Evolutionary conservation across 2,888 invertebrate genomes (phyloP).

Genomic region (Archips xylosteana): DNA sequence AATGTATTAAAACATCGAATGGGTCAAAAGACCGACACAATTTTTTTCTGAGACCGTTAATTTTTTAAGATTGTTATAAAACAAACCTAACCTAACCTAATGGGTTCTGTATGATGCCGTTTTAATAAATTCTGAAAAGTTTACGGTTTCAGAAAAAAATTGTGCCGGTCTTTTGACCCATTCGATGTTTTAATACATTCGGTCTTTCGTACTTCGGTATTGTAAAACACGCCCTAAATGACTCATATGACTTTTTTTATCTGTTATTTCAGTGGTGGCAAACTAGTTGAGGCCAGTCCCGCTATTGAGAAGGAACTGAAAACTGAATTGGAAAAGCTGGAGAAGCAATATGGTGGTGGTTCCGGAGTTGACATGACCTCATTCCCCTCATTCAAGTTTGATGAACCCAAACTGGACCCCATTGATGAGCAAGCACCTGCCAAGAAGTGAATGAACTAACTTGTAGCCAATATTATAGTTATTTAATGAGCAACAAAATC

Average conservation of each 20-base stretch:
- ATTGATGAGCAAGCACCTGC: constrained; percentile 78
- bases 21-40: too few species aligned
- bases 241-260: neutral
- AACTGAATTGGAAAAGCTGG: constrained; percentile 92
- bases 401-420: constrained; percentile 89
- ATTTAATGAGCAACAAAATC: constrained; percentile 32
- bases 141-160: too few species aligned
- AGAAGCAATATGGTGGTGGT: constrained; percentile 91
- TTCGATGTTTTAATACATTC: too few species aligned
- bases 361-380: constrained; percentile 93
- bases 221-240: too few species aligned
- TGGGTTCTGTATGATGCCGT: too few species aligned
- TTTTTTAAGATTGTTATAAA: too few species aligned
- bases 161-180: too few species aligned
- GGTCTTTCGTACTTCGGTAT: too few species aligned
- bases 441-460: constrained; percentile 61
- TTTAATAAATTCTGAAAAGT: too few species aligned
- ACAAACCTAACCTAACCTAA: too few species aligned
- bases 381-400: constrained; percentile 95
- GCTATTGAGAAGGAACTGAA: constrained; percentile 90
- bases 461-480: constrained; percentile 40
- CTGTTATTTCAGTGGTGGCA: constrained; percentile 88
- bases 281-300: constrained; percentile 93
- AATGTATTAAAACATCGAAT: too few species aligned
- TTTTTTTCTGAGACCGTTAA: too few species aligned